Conservation (phyloP, 2,888 invertebrate genomes). For the Tenthredo mesomela region DNA sequence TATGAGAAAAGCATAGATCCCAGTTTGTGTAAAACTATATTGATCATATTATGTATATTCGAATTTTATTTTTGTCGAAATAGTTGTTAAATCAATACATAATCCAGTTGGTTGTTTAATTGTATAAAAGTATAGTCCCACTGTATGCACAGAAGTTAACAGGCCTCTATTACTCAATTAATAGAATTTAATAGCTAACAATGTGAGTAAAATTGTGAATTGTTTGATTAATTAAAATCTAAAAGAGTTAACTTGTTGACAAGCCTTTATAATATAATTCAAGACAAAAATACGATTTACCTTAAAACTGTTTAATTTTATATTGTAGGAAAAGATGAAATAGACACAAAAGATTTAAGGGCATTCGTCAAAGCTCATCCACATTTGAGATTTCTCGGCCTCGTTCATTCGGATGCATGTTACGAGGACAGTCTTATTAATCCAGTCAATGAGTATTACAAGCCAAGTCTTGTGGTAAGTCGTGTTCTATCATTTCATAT, state of each 20-base stretch:
- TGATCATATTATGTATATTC: not conserved
- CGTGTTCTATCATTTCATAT: constrained; percentile 44
- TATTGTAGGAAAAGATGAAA: constrained; percentile 78
- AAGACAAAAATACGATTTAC: not conserved
- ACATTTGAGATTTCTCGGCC: constrained; percentile 80
- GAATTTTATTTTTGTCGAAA: not conserved
- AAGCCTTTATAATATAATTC: constrained; percentile 18
- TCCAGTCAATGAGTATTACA: constrained; percentile 76
- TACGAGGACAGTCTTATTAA: constrained; percentile 79
- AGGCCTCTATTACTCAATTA: constrained; percentile 26
- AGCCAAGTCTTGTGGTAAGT: constrained; percentile 77
- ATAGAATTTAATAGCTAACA: constrained; percentile 12
- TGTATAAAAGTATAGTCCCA: not conserved
- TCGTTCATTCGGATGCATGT: constrained; percentile 80
- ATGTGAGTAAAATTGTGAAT: constrained; percentile 12
- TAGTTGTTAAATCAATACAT: not conserved
- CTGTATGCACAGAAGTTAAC: not conserved
- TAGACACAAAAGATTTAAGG: constrained; percentile 77
- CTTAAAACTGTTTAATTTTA: constrained; percentile 17
- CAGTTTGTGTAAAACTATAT: not conserved
- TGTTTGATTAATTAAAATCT: not conserved
- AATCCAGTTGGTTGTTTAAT: not conserved
- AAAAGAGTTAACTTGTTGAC: constrained; percentile 34
- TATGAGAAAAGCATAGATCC: not conserved
- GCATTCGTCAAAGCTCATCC: constrained; percentile 78